Base-by-base conservation (phyloP, 2,113 vertebrate genomes). In the Platichthys stellatus region DNA sequence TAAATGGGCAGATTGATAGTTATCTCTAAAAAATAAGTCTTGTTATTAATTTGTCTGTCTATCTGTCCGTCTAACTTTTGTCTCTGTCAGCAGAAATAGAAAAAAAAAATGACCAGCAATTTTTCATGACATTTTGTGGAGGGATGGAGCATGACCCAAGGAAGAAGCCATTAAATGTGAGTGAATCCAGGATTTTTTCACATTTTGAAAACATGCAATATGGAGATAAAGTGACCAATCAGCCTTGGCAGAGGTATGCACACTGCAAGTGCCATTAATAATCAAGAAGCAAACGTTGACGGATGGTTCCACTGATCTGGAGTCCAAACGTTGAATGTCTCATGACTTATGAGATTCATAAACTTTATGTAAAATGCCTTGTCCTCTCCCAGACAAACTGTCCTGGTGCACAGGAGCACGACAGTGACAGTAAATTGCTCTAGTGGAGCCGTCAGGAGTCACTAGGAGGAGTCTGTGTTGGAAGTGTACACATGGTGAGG, bases 401-500 rank as follows among this genome's bases (percentile, higher is more conserved):
- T 51, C 0, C 61, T 9, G 2, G 20, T 18, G 26, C 56, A 28
- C 14, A 28, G 3, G 43, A 47, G 56, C 57, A 47, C 57, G 54
- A 28, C 21, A 28, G 0, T 51, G 15, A 56, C 43, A 17, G 6
- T 49, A 51, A 24, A 57, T 35, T 1, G 2, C 26, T 57, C 23
- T n/a, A 47, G 2, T 4, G 40, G 43, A 70, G 40, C 43, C 24
- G 11, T 64, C 43, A 64, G 23, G 45, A 23, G 23, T 49, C n/a
- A 43, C 5, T 0, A 20, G 23, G 40, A 23, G 43, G 61, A 67
- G 15, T 58, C 35, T 23, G 60, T 58, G 11, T 26, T 58, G 1
- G 26, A 61, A 63, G 26, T 80, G 61, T 74, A 74, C 58, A 79
- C 35, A 43, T 15, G 5, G 15, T 14, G 23, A 38, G 18, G 28